phyloP scores from a whole-genome alignment of 2,113 vertebrate genomes.

The Dryoscopus gambensis region DNA sequence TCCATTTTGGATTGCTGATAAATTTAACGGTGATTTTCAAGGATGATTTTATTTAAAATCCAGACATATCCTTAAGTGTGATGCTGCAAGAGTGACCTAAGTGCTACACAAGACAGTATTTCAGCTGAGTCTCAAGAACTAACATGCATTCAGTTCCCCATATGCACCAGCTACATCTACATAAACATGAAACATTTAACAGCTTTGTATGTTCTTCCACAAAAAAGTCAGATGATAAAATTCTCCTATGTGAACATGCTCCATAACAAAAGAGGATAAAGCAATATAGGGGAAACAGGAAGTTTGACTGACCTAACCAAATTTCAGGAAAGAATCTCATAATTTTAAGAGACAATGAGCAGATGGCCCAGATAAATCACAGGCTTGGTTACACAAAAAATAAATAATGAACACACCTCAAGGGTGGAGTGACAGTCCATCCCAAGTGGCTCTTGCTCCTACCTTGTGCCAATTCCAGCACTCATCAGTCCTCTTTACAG shows the following conservation, averaged over 20 bases:
- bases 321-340: not conserved
- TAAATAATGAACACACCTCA: not conserved
- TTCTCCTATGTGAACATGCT: not conserved
- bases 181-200: not conserved
- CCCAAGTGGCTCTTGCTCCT: not conserved
- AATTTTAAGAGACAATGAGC: not conserved
- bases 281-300: not conserved
- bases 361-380: not conserved
- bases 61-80: not conserved
- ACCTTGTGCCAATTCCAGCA: not conserved
- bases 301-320: not conserved
- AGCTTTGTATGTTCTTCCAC: not conserved
- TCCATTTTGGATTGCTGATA: not conserved
- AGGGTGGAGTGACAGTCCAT: not conserved
- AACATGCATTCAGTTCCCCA: not conserved
- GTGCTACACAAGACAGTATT: not conserved
- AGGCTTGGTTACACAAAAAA: not conserved
- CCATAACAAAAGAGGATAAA: not conserved
- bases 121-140: not conserved
- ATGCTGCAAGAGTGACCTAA: not conserved
- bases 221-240: not conserved
- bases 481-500: not conserved
- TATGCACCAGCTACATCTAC: not conserved
- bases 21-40: not conserved
- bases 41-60: not conserved